Evolutionary conservation across 2,113 vertebrate genomes (phyloP), one percentile per base, ranked within the genome.

Genomic region (Monopterus albus): DNA sequence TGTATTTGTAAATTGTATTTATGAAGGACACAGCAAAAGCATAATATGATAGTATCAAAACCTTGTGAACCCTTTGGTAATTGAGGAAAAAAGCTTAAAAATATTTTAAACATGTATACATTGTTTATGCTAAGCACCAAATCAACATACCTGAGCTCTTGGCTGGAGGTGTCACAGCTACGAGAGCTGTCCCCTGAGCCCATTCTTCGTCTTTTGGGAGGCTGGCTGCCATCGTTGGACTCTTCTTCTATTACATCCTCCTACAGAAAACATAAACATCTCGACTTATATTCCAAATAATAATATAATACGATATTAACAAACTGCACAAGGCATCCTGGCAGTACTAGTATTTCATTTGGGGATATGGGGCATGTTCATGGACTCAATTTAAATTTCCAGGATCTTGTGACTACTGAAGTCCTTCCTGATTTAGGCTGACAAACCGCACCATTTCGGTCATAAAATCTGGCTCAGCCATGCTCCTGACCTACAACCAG

Each of bases 101-200:
- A 39, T 6, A 11, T 39, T 25, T 47, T 7, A 28, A 15, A 13
- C 2, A 2, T 9, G 18, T 1, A 28, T 14, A 9, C 26, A 18
- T 28, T 49, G n/a, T 8, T 18, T 10, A 31, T 21, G 15, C 1
- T 0, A 45, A 57, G 33, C 36, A 50, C 35, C 3, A 31, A 28
- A 17, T 13, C 21, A 59, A 67, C 81, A 17, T 93, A 99, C 98
- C 95, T 94, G 8, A 95, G 94, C 29, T 99, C 97, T 58, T 97
- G 97, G 75, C 92, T 97, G 11, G 94, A 95, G 28, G 96, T 95
- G 86, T 99, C 98, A 40, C 96, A 98, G 67, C 97, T 99, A 67
- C 96, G 86, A 4, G 95, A 98, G 81, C 97, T 99, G 76, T 99
- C 98, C 12, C 97, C 98, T 38, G 98, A 99, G 66, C 96, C 96